Percentiles rank a stretch among this genome's conserved stretches.
phyloP scores from a whole-genome alignment of 2,888 invertebrate species.

The Ectemnius lituratus region DNA sequence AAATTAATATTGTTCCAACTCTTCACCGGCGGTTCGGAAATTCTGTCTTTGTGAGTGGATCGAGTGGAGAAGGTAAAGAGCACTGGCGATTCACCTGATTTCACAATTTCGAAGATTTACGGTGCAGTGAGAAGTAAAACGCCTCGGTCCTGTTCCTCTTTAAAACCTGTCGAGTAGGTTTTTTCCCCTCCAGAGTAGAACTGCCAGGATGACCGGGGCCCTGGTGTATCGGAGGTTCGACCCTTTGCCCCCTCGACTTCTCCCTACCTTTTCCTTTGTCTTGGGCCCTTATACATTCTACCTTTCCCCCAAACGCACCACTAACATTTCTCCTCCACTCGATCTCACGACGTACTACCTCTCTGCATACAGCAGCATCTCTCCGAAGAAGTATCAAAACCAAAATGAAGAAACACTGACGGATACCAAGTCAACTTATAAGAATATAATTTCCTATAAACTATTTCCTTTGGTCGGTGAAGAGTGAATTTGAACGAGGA shows the following conservation, averaged over 20 bases:
- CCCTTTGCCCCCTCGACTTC: conserved; percentile 18
- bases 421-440: no score
- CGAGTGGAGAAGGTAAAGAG: background rate
- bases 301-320: background rate
- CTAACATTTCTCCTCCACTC: background rate
- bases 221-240: conserved; percentile 29
- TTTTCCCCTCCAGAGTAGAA: conserved; percentile 39
- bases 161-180: conserved; percentile 69
- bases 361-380: background rate
- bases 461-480: no score
- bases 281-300: background rate
- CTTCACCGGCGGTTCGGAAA: background rate
- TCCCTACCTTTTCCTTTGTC: conserved; percentile 22
- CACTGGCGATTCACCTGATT: conserved; percentile 17
- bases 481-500: no score
- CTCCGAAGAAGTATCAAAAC: no score
- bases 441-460: no score
- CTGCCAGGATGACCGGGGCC: conserved; percentile 40
- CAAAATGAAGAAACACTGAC: no score
- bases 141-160: conserved; percentile 52
- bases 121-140: conserved; percentile 51
- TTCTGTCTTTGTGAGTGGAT: background rate
- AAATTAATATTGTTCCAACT: background rate
- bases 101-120: conserved; percentile 34
- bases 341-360: background rate